Conservation (phyloP, 2,888 invertebrate genomes). For the Charanyca ferruginea region DNA sequence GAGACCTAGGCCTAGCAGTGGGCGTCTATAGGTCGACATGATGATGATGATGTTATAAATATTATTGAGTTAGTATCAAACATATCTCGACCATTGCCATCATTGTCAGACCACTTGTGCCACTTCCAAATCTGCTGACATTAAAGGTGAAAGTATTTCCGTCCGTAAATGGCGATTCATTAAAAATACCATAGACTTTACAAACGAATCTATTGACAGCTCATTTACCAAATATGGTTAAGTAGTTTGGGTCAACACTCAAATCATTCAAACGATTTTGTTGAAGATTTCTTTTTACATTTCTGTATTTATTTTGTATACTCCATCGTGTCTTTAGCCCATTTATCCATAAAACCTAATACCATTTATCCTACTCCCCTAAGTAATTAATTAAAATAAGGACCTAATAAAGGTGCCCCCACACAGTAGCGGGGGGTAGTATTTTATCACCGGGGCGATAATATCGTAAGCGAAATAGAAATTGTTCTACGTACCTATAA, state of each 20-base stretch:
- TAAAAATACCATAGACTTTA: slow-evolving; percentile 10
- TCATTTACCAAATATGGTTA: slow-evolving; percentile 27
- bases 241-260: slow-evolving; percentile 23
- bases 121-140: slow-evolving; percentile 22
- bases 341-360: slow-evolving; percentile 6
- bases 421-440: too few relatives aligned
- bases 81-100: background rate
- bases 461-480: too few relatives aligned
- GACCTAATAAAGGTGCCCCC: slow-evolving; percentile 21
- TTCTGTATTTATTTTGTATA: background rate
- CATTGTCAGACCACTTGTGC: slow-evolving; percentile 5
- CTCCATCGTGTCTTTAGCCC: slow-evolving; percentile 19
- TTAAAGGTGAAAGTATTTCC: slow-evolving; percentile 28
- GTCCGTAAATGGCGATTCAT: slow-evolving; percentile 28
- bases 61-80: background rate
- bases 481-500: too few relatives aligned
- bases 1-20: too few relatives aligned
- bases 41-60: too few relatives aligned
- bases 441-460: too few relatives aligned
- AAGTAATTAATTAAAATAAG: slow-evolving; percentile 25
- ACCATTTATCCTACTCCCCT: slow-evolving; percentile 15
- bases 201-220: slow-evolving; percentile 28
- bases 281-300: background rate
- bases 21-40: too few relatives aligned
- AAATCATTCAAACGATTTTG: background rate